Conservation (phyloP, 2,113 vertebrate genomes). For the Ciconia maguari region DNA sequence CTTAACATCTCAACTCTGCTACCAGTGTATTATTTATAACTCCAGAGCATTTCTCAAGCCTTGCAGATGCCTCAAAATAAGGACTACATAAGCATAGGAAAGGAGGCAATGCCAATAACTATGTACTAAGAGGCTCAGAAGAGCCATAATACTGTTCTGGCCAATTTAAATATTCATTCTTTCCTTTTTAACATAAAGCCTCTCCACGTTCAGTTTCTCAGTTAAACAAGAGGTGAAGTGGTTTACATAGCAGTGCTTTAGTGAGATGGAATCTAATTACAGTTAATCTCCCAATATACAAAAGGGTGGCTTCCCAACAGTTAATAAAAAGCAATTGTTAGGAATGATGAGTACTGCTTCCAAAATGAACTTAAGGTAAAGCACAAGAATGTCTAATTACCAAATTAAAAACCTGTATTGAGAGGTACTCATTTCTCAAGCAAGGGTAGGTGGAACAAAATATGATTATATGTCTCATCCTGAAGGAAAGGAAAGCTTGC, state of each 20-base stretch:
- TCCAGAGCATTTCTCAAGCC: neutral
- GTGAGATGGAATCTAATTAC: conserved; percentile 35
- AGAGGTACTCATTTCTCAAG: neutral
- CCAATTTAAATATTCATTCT: conserved; percentile 58
- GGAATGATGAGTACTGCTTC: neutral
- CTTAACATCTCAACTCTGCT: neutral
- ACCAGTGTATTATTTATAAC: neutral
- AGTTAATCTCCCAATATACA: conserved; percentile 29
- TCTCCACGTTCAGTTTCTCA: conserved; percentile 26
- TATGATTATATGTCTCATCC: neutral
- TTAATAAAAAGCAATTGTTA: neutral
- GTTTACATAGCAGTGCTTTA: conserved; percentile 33
- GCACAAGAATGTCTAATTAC: neutral
- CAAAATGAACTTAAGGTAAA: conserved; percentile 19
- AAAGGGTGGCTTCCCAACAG: conserved; percentile 5
- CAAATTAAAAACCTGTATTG: neutral
- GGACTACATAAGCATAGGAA: neutral
- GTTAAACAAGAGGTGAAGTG: conserved; percentile 42
- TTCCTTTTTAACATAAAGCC: conserved; percentile 45
- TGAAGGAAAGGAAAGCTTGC: neutral
- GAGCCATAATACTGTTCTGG: neutral
- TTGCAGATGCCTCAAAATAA: neutral
- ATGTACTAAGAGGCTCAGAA: conserved; percentile 1
- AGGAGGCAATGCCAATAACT: neutral
- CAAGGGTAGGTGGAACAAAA: neutral